Evolutionary conservation across 2,888 invertebrate species (phyloP), one percentile per base, ranked within the genome.

Genomic region (Eristalis pertinax): DNA sequence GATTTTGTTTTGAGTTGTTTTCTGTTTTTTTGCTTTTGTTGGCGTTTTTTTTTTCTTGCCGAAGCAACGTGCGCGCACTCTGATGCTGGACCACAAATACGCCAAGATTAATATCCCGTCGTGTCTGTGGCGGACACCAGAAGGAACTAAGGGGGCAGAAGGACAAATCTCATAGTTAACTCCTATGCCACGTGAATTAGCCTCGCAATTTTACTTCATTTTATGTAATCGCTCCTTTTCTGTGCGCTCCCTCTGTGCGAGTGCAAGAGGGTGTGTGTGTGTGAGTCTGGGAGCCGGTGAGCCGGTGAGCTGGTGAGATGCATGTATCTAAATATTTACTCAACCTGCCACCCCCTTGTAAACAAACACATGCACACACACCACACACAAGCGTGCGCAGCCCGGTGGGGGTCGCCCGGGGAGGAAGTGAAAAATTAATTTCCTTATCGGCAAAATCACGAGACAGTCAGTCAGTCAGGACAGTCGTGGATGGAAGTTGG

Each of bases 61-160:
- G 60, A 80, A 81, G 43, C 81, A 81, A 82, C 77, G 78, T 82
- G 83, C 64, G 43, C 63, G 26, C 69, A 63, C 70, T 80, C 68
- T 8, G 50, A 50, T 19, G 50, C 50, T 50, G 50, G 68, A 78
- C 58, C 72, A 76, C 68, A 87, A 76, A 67, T 64, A 68, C 79
- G 72, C 60, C 76, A 87, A 87, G 87, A 87, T 87, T 87, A 80
- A 87, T 87, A 87, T 84, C 87, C 84, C 86, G 83, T 86, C 78
- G 82, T 63, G 86, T 70, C 68, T 79, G 78, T 56, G 56, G 58
- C 43, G 29, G 69, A 43, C 56, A 78, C 50, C 29, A 64, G 50
- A 64, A 83, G 83, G 62, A 86, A 70, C 70, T 19, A 63, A 24
- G 73, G 73, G 69, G 79, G 74, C 69, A 78, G 73, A 74, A 78